These are phyloP conservation scores for Ariolimax columbianus DNA, from an alignment of 2,888 invertebrate species.

Conservation along the genomic window DNA sequence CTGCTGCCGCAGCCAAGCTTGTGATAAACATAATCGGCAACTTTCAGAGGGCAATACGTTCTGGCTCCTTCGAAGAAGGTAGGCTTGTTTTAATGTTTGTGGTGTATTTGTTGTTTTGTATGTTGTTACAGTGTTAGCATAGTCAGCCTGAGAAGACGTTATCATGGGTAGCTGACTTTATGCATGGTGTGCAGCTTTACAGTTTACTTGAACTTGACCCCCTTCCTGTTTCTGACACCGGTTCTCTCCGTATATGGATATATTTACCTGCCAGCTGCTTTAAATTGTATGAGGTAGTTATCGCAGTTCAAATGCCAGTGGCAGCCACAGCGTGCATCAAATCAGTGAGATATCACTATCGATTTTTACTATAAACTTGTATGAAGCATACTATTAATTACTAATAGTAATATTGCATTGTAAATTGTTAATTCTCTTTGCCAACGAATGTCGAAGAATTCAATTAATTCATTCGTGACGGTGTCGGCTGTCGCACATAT, in stretches of 20 bases:
- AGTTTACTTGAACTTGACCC: no score
- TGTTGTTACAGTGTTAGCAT: background rate
- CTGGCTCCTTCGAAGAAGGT: background rate
- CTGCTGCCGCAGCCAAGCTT: background rate
- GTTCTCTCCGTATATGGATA: background rate
- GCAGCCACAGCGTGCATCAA: no score
- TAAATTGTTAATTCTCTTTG: no score
- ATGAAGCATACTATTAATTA: no score
- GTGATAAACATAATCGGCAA: background rate
- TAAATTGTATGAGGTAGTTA: background rate
- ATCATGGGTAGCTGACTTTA: background rate
- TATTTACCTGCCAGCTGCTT: background rate
- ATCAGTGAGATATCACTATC: no score
- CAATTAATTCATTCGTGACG: no score
- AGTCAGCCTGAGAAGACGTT: background rate
- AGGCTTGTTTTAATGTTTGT: background rate
- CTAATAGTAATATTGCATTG: no score
- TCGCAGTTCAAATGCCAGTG: no score
- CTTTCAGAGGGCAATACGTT: background rate
- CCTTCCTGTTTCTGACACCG: background rate
- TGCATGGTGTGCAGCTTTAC: background rate
- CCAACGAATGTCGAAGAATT: no score
- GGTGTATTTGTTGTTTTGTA: background rate
- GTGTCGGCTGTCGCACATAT: no score
- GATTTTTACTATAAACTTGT: no score